These are phyloP conservation scores for Galerucella pusilla DNA, from an alignment of 2,888 invertebrate genomes.

Conservation along the genomic window DNA sequence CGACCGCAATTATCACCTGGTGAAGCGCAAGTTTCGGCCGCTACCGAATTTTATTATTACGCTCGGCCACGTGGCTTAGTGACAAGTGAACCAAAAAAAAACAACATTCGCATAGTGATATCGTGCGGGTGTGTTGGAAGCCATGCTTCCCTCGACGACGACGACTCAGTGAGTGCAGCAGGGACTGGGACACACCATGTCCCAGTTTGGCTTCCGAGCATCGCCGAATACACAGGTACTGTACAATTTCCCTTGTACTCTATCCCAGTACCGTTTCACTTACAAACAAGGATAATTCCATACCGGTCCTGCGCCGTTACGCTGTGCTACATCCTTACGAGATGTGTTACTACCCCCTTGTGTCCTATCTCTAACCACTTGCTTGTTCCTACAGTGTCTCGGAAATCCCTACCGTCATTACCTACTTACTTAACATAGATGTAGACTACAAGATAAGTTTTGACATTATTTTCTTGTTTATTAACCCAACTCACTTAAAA, in stretches of 20 bases:
- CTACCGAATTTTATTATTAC: conserved; percentile 55
- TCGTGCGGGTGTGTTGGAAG: conserved; percentile 57
- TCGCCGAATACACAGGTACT: conserved; percentile 74
- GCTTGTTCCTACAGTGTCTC: conserved; percentile 7
- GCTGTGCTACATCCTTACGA: conserved; percentile 17
- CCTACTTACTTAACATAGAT: conserved; percentile 3
- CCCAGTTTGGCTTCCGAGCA: conserved; percentile 76
- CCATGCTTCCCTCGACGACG: conserved; percentile 62
- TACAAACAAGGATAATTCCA: conserved; percentile 17
- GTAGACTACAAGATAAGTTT: neutral
- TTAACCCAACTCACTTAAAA: neutral
- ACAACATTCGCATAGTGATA: conserved; percentile 32
- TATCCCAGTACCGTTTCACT: neutral
- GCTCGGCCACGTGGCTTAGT: conserved; percentile 50
- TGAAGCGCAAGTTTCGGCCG: conserved; percentile 51
- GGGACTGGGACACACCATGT: conserved; percentile 72
- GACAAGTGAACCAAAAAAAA: conserved; percentile 21
- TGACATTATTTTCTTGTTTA: neutral
- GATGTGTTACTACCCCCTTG: conserved; percentile 28
- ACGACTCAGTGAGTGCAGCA: conserved; percentile 63
- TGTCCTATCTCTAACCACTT: conserved; percentile 29
- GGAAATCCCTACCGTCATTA: conserved; percentile 20
- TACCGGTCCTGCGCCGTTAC: conserved; percentile 29
- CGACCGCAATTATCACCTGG: conserved; percentile 66
- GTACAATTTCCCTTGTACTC: neutral